These are phyloP conservation scores for Heptranchias perlo DNA, from an alignment of 2,113 vertebrate species.

Conservation along the genomic window DNA sequence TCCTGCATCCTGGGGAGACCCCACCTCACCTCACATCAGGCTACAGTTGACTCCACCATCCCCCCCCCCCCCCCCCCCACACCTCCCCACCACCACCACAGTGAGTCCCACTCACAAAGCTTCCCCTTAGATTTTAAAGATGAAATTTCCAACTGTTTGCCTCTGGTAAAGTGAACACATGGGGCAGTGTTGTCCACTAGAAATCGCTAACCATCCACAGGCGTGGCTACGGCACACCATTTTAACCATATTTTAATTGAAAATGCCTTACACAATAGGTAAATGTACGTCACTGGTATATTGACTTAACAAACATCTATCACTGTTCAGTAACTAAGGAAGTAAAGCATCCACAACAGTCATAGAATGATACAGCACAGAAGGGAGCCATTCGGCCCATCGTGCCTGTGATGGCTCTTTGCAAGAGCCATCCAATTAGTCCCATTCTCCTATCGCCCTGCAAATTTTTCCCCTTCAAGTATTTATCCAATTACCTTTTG, in stretches of 20 bases:
- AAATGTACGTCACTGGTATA: background rate
- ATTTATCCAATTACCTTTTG: no score
- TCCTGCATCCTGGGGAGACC: background rate
- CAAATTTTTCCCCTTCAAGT: no score
- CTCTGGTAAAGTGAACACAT: background rate
- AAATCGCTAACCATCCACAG: background rate
- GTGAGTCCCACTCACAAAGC: background rate
- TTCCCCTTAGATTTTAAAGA: background rate
- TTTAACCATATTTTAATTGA: background rate
- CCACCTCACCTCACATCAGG: background rate
- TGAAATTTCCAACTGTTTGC: background rate
- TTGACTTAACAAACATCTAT: background rate
- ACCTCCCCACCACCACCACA: background rate
- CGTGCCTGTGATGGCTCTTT: no score
- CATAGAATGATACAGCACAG: no score
- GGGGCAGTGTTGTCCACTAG: background rate
- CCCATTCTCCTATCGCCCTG: no score
- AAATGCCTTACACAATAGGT: background rate
- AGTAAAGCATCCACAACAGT: no score
- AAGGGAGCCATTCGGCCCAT: no score
- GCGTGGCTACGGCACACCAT: background rate
- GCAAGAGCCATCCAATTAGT: no score
- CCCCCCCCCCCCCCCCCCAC: no score
- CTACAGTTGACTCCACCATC: background rate
- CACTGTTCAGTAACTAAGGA: background rate